Base-by-base conservation (phyloP, 2,797 vertebrate species). In the Pangasius macronema region DNA sequence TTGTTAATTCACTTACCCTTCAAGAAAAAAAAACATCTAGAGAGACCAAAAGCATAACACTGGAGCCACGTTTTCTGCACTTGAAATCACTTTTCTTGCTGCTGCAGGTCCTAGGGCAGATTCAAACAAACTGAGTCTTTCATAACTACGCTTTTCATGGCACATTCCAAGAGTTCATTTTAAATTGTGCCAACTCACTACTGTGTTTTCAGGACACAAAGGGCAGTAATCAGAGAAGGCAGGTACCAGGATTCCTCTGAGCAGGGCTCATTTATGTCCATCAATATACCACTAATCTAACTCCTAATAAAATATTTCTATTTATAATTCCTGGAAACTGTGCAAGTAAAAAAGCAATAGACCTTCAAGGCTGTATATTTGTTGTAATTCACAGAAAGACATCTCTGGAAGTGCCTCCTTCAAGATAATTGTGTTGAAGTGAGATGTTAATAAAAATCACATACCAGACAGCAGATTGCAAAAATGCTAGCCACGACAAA, bases 1-100 rank as follows among this genome's bases (percentile, higher is more conserved):
- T 87, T 82, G 39, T 63, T 73, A 20, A 63, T 87, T 82, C 53
- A 61, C 73, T 68, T 59, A 36, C 22, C 8, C 8, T 51, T 83
- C 7, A 18, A 22, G 33, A 42, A 57, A 55, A 33, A 53, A 36
- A 55, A 36, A 6, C 1, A 79, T 59, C 20, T 39, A 27, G 20
- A 79, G 30, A 61, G 79, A 75, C 51, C 39, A 83, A 36, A 51
- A 70, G n/a, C 24, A 76, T 61, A 63, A 59, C 30, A 76, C 22
- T 42, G 72, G 14, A 53, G 30, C n/a, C 42, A 61, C 10, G 1
- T 73, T 75, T 80, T 80, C 8, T 57, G n/a, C 53, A 80, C 33
- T 67, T 33, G 14, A 77, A 36, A 67, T 80, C 30, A 82, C 24
- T 42, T 36, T 46, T 59, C 63, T 51, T 30, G n/a, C 5, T 72